Percentiles rank a stretch among this genome's conserved stretches.
phyloP scores from a whole-genome alignment of 1,140 invertebrate genomes.

The Glossosoma conforme region DNA sequence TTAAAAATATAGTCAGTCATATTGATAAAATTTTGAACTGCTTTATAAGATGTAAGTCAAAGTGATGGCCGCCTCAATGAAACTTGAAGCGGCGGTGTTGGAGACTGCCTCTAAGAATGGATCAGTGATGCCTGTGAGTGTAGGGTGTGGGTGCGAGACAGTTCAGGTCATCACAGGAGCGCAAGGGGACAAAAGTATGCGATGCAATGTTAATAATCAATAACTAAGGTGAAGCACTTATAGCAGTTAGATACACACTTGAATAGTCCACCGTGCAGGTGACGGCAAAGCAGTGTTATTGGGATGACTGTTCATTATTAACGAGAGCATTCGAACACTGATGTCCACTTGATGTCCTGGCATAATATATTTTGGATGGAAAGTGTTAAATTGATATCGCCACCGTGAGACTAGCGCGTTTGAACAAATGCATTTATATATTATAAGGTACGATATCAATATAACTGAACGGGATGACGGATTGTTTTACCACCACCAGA shows the following conservation, averaged over 20 bases:
- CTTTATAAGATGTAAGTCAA: no score
- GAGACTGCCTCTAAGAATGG: no score
- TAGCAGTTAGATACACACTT: conserved; percentile 29
- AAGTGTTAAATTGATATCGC: conserved; percentile 13
- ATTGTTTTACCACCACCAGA: conserved; percentile 57
- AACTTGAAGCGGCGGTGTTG: no score
- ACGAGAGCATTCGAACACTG: conserved; percentile 34
- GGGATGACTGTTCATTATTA: not conserved
- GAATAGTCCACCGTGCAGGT: not conserved
- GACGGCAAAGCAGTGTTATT: not conserved
- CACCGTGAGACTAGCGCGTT: not conserved
- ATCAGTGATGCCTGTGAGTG: not conserved
- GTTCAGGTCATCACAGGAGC: conserved; percentile 8
- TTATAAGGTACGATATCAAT: conserved; percentile 34
- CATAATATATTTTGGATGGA: conserved; percentile 8
- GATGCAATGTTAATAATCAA: conserved; percentile 26
- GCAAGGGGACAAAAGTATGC: conserved; percentile 29
- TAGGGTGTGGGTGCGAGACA: not conserved
- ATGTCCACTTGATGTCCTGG: conserved; percentile 45
- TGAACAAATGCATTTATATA: conserved; percentile 16
- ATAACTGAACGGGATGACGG: conserved; percentile 36
- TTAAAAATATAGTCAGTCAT: conserved; percentile 13
- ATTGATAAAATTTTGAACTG: conserved; percentile 19
- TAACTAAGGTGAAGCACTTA: conserved; percentile 7
- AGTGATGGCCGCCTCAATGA: no score